Evolutionary conservation across 1,140 invertebrate genomes (phyloP).

Genomic region (Samia ricini): DNA sequence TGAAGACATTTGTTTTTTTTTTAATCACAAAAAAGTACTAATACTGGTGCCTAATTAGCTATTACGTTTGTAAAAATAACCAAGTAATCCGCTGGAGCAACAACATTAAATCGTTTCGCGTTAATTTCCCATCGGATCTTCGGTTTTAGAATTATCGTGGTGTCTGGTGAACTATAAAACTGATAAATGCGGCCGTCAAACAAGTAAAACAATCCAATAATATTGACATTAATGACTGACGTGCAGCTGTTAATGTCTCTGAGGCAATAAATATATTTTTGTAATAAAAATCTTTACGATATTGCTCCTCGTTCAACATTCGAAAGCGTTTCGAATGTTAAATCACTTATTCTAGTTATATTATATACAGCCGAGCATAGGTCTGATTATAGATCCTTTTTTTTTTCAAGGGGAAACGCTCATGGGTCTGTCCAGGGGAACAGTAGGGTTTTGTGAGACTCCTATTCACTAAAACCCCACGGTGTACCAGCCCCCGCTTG

Average conservation of each 20-base stretch:
- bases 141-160: background rate
- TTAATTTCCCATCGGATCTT: background rate
- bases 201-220: background rate
- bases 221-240: slow-evolving; percentile 1
- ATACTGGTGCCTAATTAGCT: background rate
- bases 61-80: background rate
- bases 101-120: background rate
- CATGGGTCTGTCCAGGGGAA: too few species aligned
- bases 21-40: too few species aligned
- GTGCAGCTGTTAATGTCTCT: background rate
- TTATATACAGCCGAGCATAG: too few species aligned
- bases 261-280: background rate
- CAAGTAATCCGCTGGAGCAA: background rate
- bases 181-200: slow-evolving; percentile 1
- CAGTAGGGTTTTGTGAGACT: too few species aligned
- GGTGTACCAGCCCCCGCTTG: too few species aligned
- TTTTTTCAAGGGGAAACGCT: too few species aligned
- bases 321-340: background rate
- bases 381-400: too few species aligned
- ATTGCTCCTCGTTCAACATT: background rate
- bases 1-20: too few species aligned
- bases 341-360: background rate
- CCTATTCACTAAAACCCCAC: too few species aligned
- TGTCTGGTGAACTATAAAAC: background rate
- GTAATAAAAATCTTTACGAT: slow-evolving; percentile 1